Percentiles rank a stretch among this genome's conserved stretches.
Evolutionary conservation across 2,888 invertebrate species (phyloP).

Genomic region (Steinernema scapterisci): DNA sequence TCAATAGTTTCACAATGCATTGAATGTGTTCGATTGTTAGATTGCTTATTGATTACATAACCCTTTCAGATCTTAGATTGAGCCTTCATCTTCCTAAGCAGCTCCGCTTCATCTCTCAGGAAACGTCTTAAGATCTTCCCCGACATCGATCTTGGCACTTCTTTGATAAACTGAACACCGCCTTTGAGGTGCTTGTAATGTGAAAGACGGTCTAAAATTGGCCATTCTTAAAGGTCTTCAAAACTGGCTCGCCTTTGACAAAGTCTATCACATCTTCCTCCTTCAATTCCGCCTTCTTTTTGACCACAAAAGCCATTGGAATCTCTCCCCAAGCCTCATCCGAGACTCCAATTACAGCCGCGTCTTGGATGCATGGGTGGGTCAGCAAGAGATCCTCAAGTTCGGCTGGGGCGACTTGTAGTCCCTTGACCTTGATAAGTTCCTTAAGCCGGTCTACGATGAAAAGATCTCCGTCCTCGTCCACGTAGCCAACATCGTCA

Average conservation of each 20-base stretch:
- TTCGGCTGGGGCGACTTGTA: constrained; percentile 82
- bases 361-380: constrained; percentile 77
- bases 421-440: constrained; percentile 84
- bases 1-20: no score
- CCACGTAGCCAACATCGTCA: constrained; percentile 81
- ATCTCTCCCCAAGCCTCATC: constrained; percentile 71
- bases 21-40: no score
- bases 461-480: constrained; percentile 78
- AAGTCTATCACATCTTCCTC: constrained; percentile 36
- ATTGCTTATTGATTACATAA: neutral
- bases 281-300: neutral
- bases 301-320: constrained; percentile 64
- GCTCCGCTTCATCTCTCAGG: constrained; percentile 45
- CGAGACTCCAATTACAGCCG: constrained; percentile 79
- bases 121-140: constrained; percentile 78
- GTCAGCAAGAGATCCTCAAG: constrained; percentile 79
- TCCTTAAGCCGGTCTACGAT: constrained; percentile 86
- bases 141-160: constrained; percentile 78
- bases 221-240: no score
- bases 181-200: constrained; percentile 79
- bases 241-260: constrained; percentile 34
- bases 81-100: neutral
- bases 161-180: constrained; percentile 75
- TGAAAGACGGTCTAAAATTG: constrained; percentile 74
- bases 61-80: neutral